A percentile compares a stretch with the other conserved stretches of the same genome.
phyloP scores from a whole-genome alignment of 2,888 invertebrate species.

The Aleiodes leptofemur region DNA sequence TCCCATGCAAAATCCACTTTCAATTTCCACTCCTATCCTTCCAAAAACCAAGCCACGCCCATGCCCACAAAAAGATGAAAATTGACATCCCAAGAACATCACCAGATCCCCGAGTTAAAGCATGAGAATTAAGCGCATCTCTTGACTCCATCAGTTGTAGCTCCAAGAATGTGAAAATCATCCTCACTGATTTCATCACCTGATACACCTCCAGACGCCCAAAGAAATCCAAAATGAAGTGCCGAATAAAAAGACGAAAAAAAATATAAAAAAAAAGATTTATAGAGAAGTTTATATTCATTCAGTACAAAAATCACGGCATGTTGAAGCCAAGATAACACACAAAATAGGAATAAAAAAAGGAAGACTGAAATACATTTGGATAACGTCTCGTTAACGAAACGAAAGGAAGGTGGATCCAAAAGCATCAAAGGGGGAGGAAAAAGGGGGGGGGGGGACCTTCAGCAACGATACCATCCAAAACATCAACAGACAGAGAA shows the following conservation, averaged over 20 bases:
- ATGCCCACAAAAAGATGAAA: no score
- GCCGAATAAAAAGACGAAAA: no score
- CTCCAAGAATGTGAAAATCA: neutral
- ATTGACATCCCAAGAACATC: neutral
- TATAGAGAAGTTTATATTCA: neutral
- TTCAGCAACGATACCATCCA: slow-evolving; percentile 13
- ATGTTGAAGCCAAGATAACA: slow-evolving; percentile 3
- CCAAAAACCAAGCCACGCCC: no score
- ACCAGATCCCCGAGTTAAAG: neutral
- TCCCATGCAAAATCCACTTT: slow-evolving; percentile 33
- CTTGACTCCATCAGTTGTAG: neutral
- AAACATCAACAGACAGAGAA: slow-evolving; percentile 25
- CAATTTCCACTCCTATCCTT: no score
- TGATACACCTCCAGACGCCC: no score
- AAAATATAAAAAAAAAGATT: no score
- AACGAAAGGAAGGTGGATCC: slow-evolving; percentile 29
- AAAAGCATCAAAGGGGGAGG: no score
- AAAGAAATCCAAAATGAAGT: no score
- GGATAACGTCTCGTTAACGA: slow-evolving; percentile 19
- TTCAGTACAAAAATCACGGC: neutral
- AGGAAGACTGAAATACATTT: slow-evolving; percentile 14
- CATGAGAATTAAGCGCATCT: neutral
- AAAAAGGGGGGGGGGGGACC: no score
- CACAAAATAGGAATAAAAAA: slow-evolving; percentile 5
- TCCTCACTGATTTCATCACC: neutral